These are phyloP conservation scores for Hippocampus comes DNA, from an alignment of 2,113 vertebrate genomes.

Conservation along the genomic window DNA sequence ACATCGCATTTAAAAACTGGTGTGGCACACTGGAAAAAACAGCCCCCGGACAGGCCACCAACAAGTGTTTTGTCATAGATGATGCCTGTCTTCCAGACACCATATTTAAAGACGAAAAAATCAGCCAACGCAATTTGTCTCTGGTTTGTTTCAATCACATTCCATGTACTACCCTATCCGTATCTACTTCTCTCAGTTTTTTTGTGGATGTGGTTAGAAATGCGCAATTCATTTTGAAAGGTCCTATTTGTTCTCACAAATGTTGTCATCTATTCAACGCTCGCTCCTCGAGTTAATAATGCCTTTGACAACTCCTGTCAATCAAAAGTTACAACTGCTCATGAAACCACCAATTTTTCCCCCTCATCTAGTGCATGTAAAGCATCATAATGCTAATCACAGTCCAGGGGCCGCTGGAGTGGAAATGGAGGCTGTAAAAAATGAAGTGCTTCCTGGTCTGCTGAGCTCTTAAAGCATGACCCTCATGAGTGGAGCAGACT, in stretches of 20 bases:
- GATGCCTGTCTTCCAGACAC: too few species aligned
- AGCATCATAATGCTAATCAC: constrained; percentile 24
- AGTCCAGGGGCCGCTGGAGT: constrained; percentile 34
- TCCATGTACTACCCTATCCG: too few species aligned
- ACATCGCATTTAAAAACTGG: too few species aligned
- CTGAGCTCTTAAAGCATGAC: constrained; percentile 43
- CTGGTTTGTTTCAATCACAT: too few species aligned
- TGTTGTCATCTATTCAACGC: background rate
- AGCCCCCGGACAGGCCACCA: too few species aligned
- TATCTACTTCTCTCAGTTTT: too few species aligned
- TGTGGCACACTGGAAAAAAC: too few species aligned
- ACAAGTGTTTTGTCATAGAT: too few species aligned
- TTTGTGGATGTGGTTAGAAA: too few species aligned
- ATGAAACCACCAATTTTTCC: constrained; percentile 25
- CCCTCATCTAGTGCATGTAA: constrained; percentile 11
- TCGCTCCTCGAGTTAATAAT: background rate
- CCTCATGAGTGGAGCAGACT: constrained; percentile 38
- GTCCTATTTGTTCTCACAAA: background rate
- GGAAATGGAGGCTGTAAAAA: constrained; percentile 58
- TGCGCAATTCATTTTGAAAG: too few species aligned
- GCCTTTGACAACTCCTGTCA: constrained; percentile 3
- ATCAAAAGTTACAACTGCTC: background rate
- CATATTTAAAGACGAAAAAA: too few species aligned
- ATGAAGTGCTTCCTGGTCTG: constrained; percentile 67
- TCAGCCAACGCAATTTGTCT: too few species aligned